These are phyloP conservation scores for Spodoptera frugiperda DNA, from an alignment of 1,140 invertebrate genomes.

Conservation along the genomic window DNA sequence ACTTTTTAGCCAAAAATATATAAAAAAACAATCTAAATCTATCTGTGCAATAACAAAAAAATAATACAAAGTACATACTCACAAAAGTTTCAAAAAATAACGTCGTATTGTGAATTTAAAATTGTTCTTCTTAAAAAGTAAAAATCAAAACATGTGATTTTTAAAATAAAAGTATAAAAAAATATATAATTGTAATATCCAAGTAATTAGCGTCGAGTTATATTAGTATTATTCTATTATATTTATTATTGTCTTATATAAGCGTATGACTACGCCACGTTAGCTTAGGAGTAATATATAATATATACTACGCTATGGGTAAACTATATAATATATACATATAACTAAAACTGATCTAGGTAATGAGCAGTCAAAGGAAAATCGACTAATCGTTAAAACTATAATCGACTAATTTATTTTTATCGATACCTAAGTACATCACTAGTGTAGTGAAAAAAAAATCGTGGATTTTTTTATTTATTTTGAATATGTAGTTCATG, in stretches of 20 bases:
- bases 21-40: slow-evolving; percentile 16
- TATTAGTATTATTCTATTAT: slow-evolving; percentile 70
- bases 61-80: slow-evolving; percentile 16
- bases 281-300: slow-evolving; percentile 36
- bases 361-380: slow-evolving; percentile 41
- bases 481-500: background rate
- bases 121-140: slow-evolving; percentile 6
- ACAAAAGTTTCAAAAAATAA: too few relatives aligned
- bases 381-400: slow-evolving; percentile 25
- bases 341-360: slow-evolving; percentile 36
- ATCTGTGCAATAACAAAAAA: slow-evolving; percentile 6
- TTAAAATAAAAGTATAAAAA: slow-evolving; percentile 35
- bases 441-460: slow-evolving; percentile 39
- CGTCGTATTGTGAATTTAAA: too few relatives aligned
- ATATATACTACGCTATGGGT: slow-evolving; percentile 40
- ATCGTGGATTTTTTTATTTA: slow-evolving; percentile 28
- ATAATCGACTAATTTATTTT: slow-evolving; percentile 45
- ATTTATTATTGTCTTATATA: slow-evolving; percentile 71
- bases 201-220: slow-evolving; percentile 68
- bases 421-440: slow-evolving; percentile 37
- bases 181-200: slow-evolving; percentile 68
- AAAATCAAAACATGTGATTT: slow-evolving; percentile 34
- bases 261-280: slow-evolving; percentile 16
- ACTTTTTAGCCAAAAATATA: background rate
- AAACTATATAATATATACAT: slow-evolving; percentile 41